Evolutionary conservation across 2,888 invertebrate genomes (phyloP), one percentile per base, ranked within the genome.

Genomic region (Drosophila yooni): DNA sequence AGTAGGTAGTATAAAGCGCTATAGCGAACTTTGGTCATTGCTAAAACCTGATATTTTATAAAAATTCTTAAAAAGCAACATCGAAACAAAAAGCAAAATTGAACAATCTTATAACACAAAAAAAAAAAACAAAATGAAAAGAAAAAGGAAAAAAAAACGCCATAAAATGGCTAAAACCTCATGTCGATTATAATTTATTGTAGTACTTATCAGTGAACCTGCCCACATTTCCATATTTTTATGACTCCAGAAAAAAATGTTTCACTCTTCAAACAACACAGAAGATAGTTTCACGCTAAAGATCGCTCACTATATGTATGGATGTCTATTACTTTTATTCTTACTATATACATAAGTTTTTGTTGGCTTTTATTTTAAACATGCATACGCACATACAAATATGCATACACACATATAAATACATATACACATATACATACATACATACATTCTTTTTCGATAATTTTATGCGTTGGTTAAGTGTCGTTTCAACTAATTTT

Each of bases 181-280:
- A 86, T 81, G 86, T 88, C 83, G 88, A 83, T 88, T 85, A 73
- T 86, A 79, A 86, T 88, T 88, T 88, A 88, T 88, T 86, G 73
- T 74, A 71, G 83, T 79, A 78, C 82, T 82, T 83, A 79, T 88
- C 88, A 69, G 68, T 72, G 67, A 67, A 70, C 82, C 82, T 50
- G 54, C 60, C 46, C 18, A 51, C 57, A 58, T 25, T 25, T 61
- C 38, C 38, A 40, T 56, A 65, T 53, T n/a, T 52, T 63, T 63
- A 60, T 62, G 15, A 18, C 21, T 25, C 62, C 34, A 56, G 63
- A 61, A 51, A 18, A 36, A 31, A 18, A 10, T 15, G 56, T 58
- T 68, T 60, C 69, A 72, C 72, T 46, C 60, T 53, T 2, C 46
- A 46, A 46, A 4, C 21, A n/a, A 40, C 10, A 38, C 10, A 8